Evolutionary conservation across 2,888 invertebrate genomes (phyloP).

Genomic region (Kryphioiulus occultus): DNA sequence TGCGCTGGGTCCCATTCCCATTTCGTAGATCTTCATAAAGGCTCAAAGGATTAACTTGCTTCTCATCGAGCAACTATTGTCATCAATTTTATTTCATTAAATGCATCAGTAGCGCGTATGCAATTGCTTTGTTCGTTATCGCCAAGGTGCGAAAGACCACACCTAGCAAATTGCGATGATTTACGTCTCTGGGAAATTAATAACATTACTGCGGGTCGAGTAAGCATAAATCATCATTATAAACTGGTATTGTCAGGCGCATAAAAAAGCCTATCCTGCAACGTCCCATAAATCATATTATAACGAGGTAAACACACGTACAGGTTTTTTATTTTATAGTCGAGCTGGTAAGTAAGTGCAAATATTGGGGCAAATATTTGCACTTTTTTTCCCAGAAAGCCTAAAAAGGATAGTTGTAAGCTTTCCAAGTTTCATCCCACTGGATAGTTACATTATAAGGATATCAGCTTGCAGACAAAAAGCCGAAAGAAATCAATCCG

Average conservation of each 20-base stretch:
- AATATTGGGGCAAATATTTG: neutral
- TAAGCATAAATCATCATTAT: neutral
- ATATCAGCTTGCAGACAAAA: conserved; percentile 4
- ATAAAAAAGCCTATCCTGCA: neutral
- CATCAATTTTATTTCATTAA: neutral
- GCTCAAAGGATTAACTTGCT: neutral
- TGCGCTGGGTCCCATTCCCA: neutral
- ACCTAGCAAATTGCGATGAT: neutral
- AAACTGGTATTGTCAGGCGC: neutral
- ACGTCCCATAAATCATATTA: neutral
- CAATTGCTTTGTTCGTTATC: neutral
- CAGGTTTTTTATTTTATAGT: neutral
- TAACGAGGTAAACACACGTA: neutral
- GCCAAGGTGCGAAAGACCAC: neutral
- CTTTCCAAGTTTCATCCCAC: neutral
- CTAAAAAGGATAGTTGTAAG: neutral
- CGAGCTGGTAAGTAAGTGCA: neutral
- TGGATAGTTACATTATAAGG: conserved; percentile 25
- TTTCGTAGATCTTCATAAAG: neutral
- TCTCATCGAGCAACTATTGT: neutral
- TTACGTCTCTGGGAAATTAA: neutral
- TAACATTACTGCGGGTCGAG: neutral
- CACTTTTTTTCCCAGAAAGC: neutral
- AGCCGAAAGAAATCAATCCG: neutral
- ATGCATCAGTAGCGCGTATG: neutral